A percentile compares a stretch with the other conserved stretches of the same genome.
phyloP scores from a whole-genome alignment of 2,113 vertebrate genomes.

The Cinclus mexicanus region DNA sequence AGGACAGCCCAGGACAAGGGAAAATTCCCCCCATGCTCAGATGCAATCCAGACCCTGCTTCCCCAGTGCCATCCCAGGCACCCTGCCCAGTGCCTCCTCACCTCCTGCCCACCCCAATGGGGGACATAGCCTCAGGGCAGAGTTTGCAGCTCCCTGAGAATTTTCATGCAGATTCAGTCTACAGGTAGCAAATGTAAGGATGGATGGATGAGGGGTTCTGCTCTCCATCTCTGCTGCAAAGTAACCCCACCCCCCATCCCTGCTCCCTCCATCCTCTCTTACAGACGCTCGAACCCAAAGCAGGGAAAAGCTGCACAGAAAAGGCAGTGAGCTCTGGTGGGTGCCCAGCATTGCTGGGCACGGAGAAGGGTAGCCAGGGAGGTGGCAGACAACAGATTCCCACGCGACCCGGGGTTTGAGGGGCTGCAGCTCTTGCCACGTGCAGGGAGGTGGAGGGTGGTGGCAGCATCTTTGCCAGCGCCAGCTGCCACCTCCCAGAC shows the following conservation, averaged over 20 bases:
- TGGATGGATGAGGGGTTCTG: rapidly evolving
- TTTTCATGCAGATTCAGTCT: neutral
- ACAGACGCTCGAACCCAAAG: neutral
- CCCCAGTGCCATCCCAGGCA: neutral
- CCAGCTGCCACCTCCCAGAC: slow-evolving; percentile 3
- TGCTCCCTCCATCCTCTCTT: neutral
- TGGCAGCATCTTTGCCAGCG: neutral
- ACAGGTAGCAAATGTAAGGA: neutral
- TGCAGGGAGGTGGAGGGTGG: rapidly evolving
- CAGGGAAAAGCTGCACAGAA: neutral
- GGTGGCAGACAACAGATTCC: rapidly evolving
- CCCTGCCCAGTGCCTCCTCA: neutral
- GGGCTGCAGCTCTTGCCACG: neutral
- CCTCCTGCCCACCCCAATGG: rapidly evolving
- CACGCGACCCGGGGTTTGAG: rapidly evolving
- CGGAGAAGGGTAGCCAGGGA: rapidly evolving
- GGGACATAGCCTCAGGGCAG: rapidly evolving
- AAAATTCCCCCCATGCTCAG: rapidly evolving
- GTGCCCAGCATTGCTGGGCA: neutral
- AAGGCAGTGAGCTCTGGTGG: rapidly evolving
- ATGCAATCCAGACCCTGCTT: neutral
- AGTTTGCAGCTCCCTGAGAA: neutral
- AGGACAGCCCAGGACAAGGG: neutral
- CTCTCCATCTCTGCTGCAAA: neutral
- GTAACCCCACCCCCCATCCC: neutral